Conservation (phyloP, 2,888 invertebrate species). For the Agrilus biguttatus region DNA sequence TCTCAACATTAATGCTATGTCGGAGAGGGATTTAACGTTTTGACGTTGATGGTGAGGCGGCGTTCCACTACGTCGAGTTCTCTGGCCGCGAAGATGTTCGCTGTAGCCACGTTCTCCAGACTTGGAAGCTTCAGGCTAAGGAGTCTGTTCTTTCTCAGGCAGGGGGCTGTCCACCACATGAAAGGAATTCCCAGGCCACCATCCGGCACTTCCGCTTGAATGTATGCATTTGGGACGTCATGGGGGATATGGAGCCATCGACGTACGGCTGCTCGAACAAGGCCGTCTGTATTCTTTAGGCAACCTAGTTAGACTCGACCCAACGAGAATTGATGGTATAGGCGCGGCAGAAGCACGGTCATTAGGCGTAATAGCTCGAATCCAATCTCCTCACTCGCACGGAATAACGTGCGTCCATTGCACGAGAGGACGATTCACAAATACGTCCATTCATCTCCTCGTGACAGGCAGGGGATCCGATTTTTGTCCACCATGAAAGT, state of each 20-base stretch:
- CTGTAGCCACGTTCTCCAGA: too few relatives aligned
- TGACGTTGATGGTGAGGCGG: slow-evolving; percentile 1
- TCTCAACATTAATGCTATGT: not conserved
- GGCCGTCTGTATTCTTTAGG: slow-evolving; percentile 12
- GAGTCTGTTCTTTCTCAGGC: slow-evolving; percentile 3
- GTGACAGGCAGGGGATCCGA: not conserved
- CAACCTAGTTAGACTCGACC: slow-evolving; percentile 16
- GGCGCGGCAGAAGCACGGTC: too few relatives aligned
- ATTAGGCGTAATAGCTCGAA: too few relatives aligned
- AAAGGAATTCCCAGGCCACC: slow-evolving; percentile 13
- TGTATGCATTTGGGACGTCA: slow-evolving; percentile 18
- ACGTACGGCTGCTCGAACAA: slow-evolving; percentile 1
- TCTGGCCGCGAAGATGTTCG: too few relatives aligned
- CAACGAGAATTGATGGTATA: slow-evolving; percentile 9
- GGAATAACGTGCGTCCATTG: slow-evolving; percentile 5
- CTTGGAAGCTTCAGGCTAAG: too few relatives aligned
- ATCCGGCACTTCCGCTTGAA: slow-evolving; percentile 14
- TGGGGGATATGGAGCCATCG: too few relatives aligned
- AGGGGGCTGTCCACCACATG: slow-evolving; percentile 4
- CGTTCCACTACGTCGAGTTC: slow-evolving; percentile 1
- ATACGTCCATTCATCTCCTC: too few relatives aligned
- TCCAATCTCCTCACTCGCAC: too few relatives aligned
- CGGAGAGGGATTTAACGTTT: too few relatives aligned
- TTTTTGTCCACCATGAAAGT: not conserved
- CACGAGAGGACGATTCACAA: not conserved